Percentiles rank a stretch among this genome's conserved stretches.
Evolutionary conservation across 2,797 vertebrate genomes (phyloP).

Genomic region (Staurois parvus): DNA sequence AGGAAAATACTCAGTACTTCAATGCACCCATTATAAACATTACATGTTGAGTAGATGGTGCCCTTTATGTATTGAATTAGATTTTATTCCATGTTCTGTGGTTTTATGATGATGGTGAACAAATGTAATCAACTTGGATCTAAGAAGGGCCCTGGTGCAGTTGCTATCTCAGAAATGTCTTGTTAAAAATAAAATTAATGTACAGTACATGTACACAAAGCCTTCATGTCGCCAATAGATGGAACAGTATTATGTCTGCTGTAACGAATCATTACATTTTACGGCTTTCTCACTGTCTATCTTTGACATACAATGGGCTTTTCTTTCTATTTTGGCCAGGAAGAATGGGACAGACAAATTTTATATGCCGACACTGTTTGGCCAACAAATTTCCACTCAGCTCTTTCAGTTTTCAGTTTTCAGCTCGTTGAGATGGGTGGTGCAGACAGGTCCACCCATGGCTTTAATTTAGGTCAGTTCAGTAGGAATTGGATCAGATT

Average conservation of each 20-base stretch:
- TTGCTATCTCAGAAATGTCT: not conserved
- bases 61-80: conserved; percentile 1
- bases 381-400: too few relatives aligned
- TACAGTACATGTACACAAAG: not conserved
- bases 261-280: not conserved
- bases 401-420: too few relatives aligned
- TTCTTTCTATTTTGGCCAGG: not conserved
- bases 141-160: not conserved
- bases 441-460: too few relatives aligned
- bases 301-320: not conserved
- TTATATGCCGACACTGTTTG: too few relatives aligned
- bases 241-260: not conserved
- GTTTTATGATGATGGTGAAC: not conserved
- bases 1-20: conserved; percentile 1
- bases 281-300: not conserved
- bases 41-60: not conserved
- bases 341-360: not conserved
- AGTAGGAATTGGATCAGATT: too few relatives aligned
- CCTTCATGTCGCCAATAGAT: not conserved
- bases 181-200: not conserved
- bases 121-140: not conserved
- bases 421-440: too few relatives aligned
- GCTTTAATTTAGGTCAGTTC: too few relatives aligned
- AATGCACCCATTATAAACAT: conserved; percentile 13
- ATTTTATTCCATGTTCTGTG: not conserved